Conservation (phyloP, 2,888 invertebrate species). For the Nebria salina region DNA sequence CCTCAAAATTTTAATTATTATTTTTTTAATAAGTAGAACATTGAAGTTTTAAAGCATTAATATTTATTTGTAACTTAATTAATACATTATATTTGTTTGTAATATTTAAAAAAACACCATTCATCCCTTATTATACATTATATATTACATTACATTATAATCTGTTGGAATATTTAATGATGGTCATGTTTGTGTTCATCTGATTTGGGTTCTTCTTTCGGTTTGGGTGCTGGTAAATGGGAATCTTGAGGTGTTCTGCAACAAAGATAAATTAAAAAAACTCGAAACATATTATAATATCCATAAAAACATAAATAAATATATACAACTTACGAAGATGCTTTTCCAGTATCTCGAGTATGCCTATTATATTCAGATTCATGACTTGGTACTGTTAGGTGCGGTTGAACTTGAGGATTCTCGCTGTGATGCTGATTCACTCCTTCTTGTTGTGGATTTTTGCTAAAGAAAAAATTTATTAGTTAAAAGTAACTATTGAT, state of each 20-base stretch:
- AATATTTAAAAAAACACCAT: background rate
- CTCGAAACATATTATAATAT: background rate
- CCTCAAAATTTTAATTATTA: too few relatives aligned
- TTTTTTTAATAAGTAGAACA: too few relatives aligned
- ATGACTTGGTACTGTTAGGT: background rate
- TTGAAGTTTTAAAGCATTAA: too few relatives aligned
- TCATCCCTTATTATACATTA: background rate
- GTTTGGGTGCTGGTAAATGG: background rate
- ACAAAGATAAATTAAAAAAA: background rate
- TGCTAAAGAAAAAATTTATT: too few relatives aligned
- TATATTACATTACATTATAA: background rate
- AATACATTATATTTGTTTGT: background rate
- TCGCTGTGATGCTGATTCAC: background rate
- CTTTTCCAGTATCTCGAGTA: background rate
- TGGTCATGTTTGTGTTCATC: conserved; percentile 11
- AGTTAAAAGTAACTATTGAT: too few relatives aligned
- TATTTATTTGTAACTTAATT: too few relatives aligned
- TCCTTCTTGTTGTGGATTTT: background rate
- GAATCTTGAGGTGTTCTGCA: background rate
- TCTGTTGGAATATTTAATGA: background rate
- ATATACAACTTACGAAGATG: too few relatives aligned
- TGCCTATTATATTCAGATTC: conserved; percentile 34
- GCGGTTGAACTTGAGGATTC: conserved; percentile 4
- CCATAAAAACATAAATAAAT: background rate
- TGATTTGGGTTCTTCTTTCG: background rate